A percentile compares a stretch with the other conserved stretches of the same genome.
Evolutionary conservation across 2,797 vertebrate species (phyloP).

Genomic region (Dipus sagitta): DNA sequence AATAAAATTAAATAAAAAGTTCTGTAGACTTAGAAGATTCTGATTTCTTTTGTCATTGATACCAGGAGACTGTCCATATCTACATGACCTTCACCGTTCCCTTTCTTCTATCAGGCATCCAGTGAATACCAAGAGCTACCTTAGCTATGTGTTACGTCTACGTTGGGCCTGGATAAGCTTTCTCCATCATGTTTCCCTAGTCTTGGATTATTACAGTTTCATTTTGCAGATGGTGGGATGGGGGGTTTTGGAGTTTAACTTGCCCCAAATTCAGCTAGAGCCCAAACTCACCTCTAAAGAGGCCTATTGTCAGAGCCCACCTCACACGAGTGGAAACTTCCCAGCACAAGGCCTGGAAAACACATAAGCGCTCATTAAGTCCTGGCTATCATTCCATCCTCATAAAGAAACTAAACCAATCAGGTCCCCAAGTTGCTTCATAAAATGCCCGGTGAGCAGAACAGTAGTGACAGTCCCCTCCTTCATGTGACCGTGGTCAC

Average conservation of each 20-base stretch:
- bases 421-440: not conserved
- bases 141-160: not conserved
- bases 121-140: not conserved
- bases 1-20: not conserved
- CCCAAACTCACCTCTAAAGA: not conserved
- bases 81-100: slow-evolving; percentile 45
- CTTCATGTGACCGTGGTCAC: not conserved
- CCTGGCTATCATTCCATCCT: not conserved
- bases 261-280: not conserved
- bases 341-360: not conserved
- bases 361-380: not conserved
- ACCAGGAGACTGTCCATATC: slow-evolving; percentile 12
- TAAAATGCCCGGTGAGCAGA: not conserved
- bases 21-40: not conserved
- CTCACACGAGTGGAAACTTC: slow-evolving; percentile 5
- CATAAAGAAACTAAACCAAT: not conserved
- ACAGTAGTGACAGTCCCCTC: not conserved
- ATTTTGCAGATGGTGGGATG: not conserved
- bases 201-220: not conserved
- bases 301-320: not conserved
- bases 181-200: not conserved
- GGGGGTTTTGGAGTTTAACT: not conserved
- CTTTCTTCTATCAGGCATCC: not conserved
- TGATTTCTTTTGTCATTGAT: slow-evolving; percentile 22
- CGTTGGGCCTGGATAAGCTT: not conserved